Evolutionary conservation across 1,140 invertebrate genomes (phyloP).

Genomic region (Hyles vespertilio): DNA sequence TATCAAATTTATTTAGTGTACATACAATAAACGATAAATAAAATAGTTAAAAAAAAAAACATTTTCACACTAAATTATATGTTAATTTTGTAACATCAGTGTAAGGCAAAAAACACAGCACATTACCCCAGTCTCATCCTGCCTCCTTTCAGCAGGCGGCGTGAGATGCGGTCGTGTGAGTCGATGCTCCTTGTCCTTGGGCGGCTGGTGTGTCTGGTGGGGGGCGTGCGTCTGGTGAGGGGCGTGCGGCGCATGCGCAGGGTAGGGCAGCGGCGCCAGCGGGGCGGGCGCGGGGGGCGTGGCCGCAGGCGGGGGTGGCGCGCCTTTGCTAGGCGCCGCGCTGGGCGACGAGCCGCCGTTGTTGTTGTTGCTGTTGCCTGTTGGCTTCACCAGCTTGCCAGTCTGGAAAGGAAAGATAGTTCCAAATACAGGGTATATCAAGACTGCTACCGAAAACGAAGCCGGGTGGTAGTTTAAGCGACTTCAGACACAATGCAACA

Average conservation of each 20-base stretch:
- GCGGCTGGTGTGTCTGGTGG: slow-evolving; percentile 21
- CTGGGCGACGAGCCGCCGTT: slow-evolving; percentile 18
- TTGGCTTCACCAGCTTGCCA: slow-evolving; percentile 49
- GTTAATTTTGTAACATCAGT: too few species aligned
- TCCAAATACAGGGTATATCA: too few species aligned
- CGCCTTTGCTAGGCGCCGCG: neutral
- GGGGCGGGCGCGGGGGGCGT: slow-evolving; percentile 18
- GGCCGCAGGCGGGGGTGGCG: slow-evolving; percentile 15
- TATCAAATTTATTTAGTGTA: too few species aligned
- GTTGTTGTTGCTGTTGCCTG: slow-evolving; percentile 26
- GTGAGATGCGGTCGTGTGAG: slow-evolving; percentile 49
- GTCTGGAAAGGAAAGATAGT: slow-evolving; percentile 22
- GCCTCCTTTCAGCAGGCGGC: slow-evolving; percentile 40
- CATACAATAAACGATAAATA: too few species aligned
- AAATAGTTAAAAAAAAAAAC: too few species aligned
- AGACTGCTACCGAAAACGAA: too few species aligned
- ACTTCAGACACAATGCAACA: too few species aligned
- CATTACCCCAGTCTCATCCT: slow-evolving; percentile 28
- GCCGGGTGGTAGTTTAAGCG: too few species aligned
- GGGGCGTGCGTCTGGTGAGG: slow-evolving; percentile 13
- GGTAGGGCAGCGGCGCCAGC: slow-evolving; percentile 2
- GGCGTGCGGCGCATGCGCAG: slow-evolving; percentile 11
- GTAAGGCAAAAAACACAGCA: neutral
- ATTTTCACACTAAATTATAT: too few species aligned
- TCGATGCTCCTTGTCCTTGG: slow-evolving; percentile 46